Percentiles rank a stretch among this genome's conserved stretches.
phyloP scores from a whole-genome alignment of 2,888 invertebrate genomes.

The Calephelis perditalis region DNA sequence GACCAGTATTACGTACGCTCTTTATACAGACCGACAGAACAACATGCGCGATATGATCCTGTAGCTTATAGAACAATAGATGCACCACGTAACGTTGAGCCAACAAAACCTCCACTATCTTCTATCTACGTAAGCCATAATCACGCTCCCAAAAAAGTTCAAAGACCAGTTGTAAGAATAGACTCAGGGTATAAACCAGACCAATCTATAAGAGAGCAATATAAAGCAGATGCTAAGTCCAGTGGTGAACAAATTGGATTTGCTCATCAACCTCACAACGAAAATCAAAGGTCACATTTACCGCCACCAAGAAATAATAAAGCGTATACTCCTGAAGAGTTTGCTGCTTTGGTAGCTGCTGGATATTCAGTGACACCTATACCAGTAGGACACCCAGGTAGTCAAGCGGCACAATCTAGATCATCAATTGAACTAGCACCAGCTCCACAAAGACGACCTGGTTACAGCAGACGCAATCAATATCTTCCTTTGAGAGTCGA shows the following conservation, averaged over 20 bases:
- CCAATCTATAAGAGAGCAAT: slow-evolving; percentile 33
- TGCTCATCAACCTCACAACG: slow-evolving; percentile 51
- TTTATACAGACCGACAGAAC: slow-evolving; percentile 56
- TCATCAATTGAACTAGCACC: slow-evolving; percentile 49
- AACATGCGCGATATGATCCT: slow-evolving; percentile 52
- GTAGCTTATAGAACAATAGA: slow-evolving; percentile 42
- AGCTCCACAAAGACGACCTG: slow-evolving; percentile 35
- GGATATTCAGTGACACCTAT: slow-evolving; percentile 72
- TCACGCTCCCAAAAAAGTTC: slow-evolving; percentile 51
- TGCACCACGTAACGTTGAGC: slow-evolving; percentile 42
- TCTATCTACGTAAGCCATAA: slow-evolving; percentile 67
- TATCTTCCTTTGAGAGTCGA: slow-evolving; percentile 67
- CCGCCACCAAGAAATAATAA: slow-evolving; percentile 72
- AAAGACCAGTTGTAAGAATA: slow-evolving; percentile 41
- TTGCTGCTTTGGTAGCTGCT: slow-evolving; percentile 66
- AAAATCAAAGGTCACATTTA: slow-evolving; percentile 59
- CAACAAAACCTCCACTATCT: slow-evolving; percentile 60
- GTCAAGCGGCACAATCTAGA: slow-evolving; percentile 58
- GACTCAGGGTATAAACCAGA: slow-evolving; percentile 37
- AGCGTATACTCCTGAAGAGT: slow-evolving; percentile 73
- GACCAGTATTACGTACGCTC: slow-evolving; percentile 65
- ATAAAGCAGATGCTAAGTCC: slow-evolving; percentile 35
- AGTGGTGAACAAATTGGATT: slow-evolving; percentile 42
- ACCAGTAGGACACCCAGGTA: slow-evolving; percentile 53
- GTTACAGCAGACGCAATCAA: slow-evolving; percentile 52